Conservation (phyloP, 2,113 vertebrate species). For the Oreocharis arfaki region DNA sequence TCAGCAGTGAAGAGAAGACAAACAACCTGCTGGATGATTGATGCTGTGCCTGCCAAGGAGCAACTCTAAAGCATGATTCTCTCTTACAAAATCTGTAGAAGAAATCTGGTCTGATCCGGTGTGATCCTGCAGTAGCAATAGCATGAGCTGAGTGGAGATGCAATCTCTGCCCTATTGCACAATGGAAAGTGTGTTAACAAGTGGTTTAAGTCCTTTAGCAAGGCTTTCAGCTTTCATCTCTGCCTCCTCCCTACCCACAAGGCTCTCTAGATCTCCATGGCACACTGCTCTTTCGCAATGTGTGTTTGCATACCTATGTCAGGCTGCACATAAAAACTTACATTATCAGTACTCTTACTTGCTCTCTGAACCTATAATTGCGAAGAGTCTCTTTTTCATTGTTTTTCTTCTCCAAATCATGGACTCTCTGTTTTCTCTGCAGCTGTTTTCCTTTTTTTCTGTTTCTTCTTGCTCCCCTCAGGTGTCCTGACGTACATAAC, state of each 20-base stretch:
- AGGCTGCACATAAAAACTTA: background rate
- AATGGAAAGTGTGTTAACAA: background rate
- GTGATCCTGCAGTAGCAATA: background rate
- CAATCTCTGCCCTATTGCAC: background rate
- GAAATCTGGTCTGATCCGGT: background rate
- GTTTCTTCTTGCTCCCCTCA: background rate
- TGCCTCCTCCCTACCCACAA: background rate
- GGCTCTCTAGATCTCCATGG: background rate
- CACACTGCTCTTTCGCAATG: background rate
- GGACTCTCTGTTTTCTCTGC: background rate
- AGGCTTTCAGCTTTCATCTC: background rate
- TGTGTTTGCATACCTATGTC: background rate
- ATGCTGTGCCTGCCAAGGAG: background rate
- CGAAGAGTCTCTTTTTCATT: background rate
- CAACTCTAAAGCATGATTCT: background rate
- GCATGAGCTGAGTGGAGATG: rapidly evolving
- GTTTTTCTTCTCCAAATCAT: background rate
- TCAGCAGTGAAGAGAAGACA: background rate
- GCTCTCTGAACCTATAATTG: background rate
- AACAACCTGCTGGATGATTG: constrained; percentile 15
- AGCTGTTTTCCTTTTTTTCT: background rate
- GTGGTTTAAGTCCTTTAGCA: background rate
- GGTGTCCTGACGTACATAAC: background rate
- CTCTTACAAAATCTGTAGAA: background rate
- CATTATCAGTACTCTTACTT: background rate